Evolutionary conservation across 2,113 vertebrate species (phyloP).

Genomic region (Amblyornis subalaris): DNA sequence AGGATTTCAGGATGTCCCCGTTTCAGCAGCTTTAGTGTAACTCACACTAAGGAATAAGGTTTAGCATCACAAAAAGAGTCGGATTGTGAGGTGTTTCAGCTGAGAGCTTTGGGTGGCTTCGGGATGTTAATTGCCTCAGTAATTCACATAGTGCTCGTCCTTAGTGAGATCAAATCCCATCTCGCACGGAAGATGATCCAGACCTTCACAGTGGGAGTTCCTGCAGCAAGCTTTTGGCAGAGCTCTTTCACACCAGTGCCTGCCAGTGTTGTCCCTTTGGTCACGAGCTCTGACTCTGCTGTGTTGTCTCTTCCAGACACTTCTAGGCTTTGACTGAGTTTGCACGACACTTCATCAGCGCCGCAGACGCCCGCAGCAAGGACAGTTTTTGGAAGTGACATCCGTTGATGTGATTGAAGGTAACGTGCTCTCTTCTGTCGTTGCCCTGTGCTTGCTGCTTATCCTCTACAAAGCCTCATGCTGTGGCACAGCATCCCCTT

Average conservation of each 20-base stretch:
- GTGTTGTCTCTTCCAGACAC: conserved; percentile 22
- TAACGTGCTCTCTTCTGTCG: background rate
- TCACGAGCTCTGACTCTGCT: background rate
- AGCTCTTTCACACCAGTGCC: background rate
- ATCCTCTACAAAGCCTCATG: background rate
- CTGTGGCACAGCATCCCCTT: fast-evolving
- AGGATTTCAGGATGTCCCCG: background rate
- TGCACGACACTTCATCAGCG: background rate
- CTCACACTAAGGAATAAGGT: background rate
- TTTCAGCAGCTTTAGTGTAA: background rate
- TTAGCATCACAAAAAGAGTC: background rate
- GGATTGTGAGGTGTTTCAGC: background rate
- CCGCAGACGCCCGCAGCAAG: background rate
- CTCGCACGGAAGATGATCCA: background rate
- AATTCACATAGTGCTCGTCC: background rate
- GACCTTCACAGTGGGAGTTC: background rate
- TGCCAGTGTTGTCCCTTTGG: background rate
- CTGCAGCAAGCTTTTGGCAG: background rate
- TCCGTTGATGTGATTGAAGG: conserved; percentile 59
- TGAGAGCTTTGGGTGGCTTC: background rate
- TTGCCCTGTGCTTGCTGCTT: background rate
- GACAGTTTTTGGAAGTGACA: background rate
- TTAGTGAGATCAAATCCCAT: background rate
- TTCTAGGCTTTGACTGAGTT: background rate
- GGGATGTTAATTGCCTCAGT: background rate